Evolutionary conservation across 37 sponge, comb jelly and placozoan genomes (phyloP).

Genomic region (Spongilla lacustris): DNA sequence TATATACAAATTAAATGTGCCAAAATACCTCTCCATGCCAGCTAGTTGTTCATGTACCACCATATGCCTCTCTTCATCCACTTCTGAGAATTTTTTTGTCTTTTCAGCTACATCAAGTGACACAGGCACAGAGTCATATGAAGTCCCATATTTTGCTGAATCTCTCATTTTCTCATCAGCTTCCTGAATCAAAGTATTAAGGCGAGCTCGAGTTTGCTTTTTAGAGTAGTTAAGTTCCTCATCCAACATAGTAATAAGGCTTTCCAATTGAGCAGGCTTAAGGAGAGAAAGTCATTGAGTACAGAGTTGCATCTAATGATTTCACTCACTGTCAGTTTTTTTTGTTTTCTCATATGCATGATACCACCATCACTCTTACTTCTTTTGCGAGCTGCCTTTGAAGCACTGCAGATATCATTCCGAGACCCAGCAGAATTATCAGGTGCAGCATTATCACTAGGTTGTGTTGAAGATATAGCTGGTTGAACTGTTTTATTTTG

Average conservation of each 20-base stretch:
- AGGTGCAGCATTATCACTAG: not conserved
- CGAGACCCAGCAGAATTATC: not conserved
- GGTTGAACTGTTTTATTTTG: not conserved
- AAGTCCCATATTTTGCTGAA: not conserved
- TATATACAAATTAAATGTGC: not conserved
- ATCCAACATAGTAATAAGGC: conserved; percentile 30
- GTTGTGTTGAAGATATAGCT: not conserved
- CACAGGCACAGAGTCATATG: not conserved
- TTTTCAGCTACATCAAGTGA: conserved; percentile 14
- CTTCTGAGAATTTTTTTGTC: conserved; percentile 3
- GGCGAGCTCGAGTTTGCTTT: conserved; percentile 30
- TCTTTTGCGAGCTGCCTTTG: not conserved
- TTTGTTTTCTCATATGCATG: conserved; percentile 9
- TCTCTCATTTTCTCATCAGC: conserved; percentile 14
- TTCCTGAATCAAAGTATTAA: conserved; percentile 33
- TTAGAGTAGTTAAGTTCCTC: conserved; percentile 60
- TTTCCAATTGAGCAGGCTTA: conserved; percentile 52
- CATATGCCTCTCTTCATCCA: conserved; percentile 31
- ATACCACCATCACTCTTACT: not conserved
- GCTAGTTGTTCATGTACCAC: conserved; percentile 73
- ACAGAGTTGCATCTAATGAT: not conserved
- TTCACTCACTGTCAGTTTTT: conserved; percentile 19
- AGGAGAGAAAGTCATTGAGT: not conserved
- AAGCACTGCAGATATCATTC: not conserved
- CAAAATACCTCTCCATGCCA: conserved; percentile 65